Evolutionary conservation across 2,113 vertebrate genomes (phyloP).

Genomic region (Muscicapa adusta): DNA sequence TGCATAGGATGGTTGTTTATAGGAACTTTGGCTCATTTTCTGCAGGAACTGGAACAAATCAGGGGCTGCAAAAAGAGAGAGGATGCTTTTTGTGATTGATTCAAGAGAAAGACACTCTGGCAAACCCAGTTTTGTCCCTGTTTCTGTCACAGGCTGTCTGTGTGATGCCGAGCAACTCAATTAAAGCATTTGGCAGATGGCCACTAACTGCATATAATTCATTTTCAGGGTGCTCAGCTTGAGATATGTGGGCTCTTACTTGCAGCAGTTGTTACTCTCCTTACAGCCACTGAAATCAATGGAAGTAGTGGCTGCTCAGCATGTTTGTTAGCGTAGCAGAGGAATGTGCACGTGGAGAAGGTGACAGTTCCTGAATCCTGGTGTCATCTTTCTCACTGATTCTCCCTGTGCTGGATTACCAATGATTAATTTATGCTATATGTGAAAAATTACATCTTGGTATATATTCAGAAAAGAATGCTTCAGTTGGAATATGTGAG

Average conservation of each 20-base stretch:
- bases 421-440: not conserved
- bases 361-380: not conserved
- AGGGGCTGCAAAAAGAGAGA: constrained; percentile 26
- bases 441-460: not conserved
- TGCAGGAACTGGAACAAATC: constrained; percentile 23
- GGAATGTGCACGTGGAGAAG: not conserved
- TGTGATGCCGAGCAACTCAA: constrained; percentile 55
- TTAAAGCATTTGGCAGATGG: constrained; percentile 62
- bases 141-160: constrained; percentile 54
- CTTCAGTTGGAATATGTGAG: not conserved
- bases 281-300: constrained; percentile 31
- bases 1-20: constrained; percentile 9
- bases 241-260: constrained; percentile 54
- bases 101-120: constrained; percentile 38
- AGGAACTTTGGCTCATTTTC: constrained; percentile 42
- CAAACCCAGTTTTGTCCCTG: constrained; percentile 51
- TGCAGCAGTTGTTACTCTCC: constrained; percentile 43
- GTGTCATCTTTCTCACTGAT: not conserved
- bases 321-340: not conserved
- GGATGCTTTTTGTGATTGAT: constrained; percentile 49
- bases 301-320: constrained; percentile 24
- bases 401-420: not conserved
- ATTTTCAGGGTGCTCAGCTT: constrained; percentile 64
- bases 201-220: constrained; percentile 58
- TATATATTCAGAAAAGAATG: not conserved